phyloP scores from a whole-genome alignment of 2,113 vertebrate species.

The Ceratotherium simum region DNA sequence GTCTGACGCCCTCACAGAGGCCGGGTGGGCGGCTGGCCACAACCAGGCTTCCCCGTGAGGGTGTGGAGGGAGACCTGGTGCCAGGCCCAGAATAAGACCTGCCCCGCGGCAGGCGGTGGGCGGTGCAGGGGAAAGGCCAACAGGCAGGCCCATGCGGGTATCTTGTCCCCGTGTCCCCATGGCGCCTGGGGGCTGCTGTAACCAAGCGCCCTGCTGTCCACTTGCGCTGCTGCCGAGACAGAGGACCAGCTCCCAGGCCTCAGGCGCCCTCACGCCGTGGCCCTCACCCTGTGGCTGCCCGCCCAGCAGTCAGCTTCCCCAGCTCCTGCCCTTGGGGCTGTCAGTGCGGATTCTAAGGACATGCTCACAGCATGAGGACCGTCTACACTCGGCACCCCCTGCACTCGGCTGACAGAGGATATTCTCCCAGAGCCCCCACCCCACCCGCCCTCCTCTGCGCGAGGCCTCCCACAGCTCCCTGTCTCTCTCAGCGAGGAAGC shows the following conservation, averaged over 20 bases:
- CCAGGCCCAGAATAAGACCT: not conserved
- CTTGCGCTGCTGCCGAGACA: not conserved
- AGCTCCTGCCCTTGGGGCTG: not conserved
- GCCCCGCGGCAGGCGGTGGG: not conserved
- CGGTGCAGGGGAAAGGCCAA: not conserved
- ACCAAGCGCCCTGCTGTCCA: not conserved
- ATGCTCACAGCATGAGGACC: not conserved
- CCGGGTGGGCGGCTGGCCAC: no score
- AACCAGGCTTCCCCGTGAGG: not conserved
- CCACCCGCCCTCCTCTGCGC: not conserved
- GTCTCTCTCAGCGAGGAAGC: not conserved
- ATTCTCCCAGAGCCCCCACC: not conserved
- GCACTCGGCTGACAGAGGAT: not conserved
- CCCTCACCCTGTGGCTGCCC: not conserved
- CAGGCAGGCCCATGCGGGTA: not conserved
- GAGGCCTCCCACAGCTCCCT: not conserved
- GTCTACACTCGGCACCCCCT: rapidly evolving
- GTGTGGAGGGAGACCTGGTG: not conserved
- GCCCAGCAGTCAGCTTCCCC: not conserved
- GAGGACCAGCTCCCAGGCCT: not conserved
- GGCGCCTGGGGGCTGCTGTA: not conserved
- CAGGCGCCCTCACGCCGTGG: rapidly evolving
- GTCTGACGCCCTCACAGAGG: not conserved
- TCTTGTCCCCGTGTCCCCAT: not conserved
- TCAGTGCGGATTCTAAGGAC: not conserved